Evolutionary conservation across 2,113 vertebrate species (phyloP), one percentile per base, ranked within the genome.

Genomic region (Polypterus senegalus): DNA sequence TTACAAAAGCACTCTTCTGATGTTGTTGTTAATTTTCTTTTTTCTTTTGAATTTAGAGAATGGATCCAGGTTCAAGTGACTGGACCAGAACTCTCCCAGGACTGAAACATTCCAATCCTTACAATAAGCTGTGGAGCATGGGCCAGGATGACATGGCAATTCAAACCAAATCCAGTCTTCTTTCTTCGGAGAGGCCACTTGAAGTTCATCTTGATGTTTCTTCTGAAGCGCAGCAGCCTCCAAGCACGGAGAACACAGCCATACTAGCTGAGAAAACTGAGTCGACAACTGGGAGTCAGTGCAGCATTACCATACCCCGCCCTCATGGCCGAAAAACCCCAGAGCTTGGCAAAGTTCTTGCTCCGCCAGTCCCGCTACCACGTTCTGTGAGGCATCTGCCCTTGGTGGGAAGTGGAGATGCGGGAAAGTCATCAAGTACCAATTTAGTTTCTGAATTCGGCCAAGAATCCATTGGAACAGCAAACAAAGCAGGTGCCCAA

Each of bases 301-400:
- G 86, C 27, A 92, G 76, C 73, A 95, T 97, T 73, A 94, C 91
- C 60, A 92, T 97, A 55, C 93, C 96, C 2, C 86, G 94, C 3
- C 94, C 96, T 0, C 94, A 97, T 3, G 92, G 92, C 11, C 87
- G 89, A 58, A 98, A 92, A 79, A 94, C 93, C 0, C 90, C 92
- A 0, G 92, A 97, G 59, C 78, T 92, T 51, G 90, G 92, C 6
- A 79, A 87, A 0, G 88, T 91, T 58, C 83, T 92, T 0, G 88
- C 84, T 0, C 91, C 92, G 0, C 89, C 91, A 1, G 49, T 64
- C 2, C 60, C 70, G 44, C 82, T 84, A 4, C 64, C 81, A 6
- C 81, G 88, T 27, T 74, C 74, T 0, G 59, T 77, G 59, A 93
- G 88, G 73, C 80, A 80, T 11, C 76, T 75, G 65, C 57, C 63